Conservation (phyloP, 2,797 vertebrate species). For the Microctenopoma stevenorrisi region DNA sequence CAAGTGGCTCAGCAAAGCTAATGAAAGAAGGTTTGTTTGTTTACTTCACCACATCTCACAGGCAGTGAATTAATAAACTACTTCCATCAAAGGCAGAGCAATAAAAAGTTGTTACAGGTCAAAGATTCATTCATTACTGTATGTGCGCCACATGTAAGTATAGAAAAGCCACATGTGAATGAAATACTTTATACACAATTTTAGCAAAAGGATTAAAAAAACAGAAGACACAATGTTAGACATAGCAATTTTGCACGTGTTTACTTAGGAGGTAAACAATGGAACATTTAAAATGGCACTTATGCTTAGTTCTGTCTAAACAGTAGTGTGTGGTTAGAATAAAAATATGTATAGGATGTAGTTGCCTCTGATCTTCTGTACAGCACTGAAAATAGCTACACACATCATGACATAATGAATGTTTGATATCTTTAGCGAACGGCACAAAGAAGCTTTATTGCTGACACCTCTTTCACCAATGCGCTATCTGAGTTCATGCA, state of each 20-base stretch:
- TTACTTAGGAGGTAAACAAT: not conserved
- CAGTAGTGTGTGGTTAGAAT: not conserved
- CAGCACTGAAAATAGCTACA: conserved; percentile 3
- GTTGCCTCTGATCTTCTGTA: not conserved
- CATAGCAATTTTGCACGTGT: not conserved
- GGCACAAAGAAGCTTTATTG: not conserved
- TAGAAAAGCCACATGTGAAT: not conserved
- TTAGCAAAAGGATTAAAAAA: not conserved
- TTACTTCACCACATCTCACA: not conserved
- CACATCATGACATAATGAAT: conserved; percentile 7
- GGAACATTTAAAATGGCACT: not conserved
- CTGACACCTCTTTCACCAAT: conserved; percentile 3
- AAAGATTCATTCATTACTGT: conserved; percentile 25
- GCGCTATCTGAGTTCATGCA: conserved; percentile 3
- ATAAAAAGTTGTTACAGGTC: conserved; percentile 38
- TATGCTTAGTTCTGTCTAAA: not conserved
- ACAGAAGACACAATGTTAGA: not conserved
- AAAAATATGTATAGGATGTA: not conserved
- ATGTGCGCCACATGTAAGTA: conserved; percentile 4
- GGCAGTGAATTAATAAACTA: conserved; percentile 25
- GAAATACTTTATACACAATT: not conserved
- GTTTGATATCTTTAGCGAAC: not conserved
- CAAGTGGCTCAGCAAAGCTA: not conserved
- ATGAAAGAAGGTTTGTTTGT: conserved; percentile 18
- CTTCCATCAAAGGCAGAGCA: conserved; percentile 14